phyloP scores from a whole-genome alignment of 2,797 vertebrate genomes.

The Scyliorhinus canicula region DNA sequence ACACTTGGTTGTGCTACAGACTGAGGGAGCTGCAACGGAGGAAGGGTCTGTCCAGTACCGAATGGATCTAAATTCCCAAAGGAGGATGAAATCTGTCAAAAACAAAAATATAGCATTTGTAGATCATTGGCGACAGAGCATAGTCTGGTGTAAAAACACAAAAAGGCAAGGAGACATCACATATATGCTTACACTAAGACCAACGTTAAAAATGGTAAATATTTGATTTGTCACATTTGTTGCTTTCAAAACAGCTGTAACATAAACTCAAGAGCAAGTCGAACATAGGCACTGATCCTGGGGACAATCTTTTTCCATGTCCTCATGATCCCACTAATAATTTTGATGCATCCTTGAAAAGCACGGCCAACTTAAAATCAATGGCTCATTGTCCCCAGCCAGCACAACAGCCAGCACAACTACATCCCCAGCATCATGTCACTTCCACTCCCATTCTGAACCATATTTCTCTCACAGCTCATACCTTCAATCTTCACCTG shows the following conservation, averaged over 20 bases:
- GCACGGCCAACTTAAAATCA: not conserved
- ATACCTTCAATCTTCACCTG: not conserved
- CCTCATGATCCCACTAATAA: not conserved
- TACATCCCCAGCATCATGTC: not conserved
- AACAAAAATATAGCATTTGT: not conserved
- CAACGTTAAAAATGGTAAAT: not conserved
- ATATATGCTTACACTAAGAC: not conserved
- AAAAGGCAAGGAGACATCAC: not conserved
- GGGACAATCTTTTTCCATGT: not conserved
- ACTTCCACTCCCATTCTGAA: not conserved
- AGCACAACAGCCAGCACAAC: not conserved
- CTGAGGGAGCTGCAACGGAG: slow-evolving; percentile 83
- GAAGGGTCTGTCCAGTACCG: slow-evolving; percentile 80
- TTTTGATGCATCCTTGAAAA: not conserved
- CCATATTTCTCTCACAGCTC: not conserved
- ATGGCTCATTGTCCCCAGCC: not conserved
- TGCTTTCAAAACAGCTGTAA: not conserved
- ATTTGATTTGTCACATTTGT: not conserved
- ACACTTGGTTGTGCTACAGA: slow-evolving; percentile 52
- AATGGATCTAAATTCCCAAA: slow-evolving; percentile 94
- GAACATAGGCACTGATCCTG: not conserved
- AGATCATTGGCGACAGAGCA: not conserved
- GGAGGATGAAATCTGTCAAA: slow-evolving; percentile 75
- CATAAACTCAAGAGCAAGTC: not conserved
- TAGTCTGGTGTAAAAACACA: not conserved